These are phyloP conservation scores for Dasypogon diadema DNA, from an alignment of 2,888 invertebrate species.

Conservation along the genomic window DNA sequence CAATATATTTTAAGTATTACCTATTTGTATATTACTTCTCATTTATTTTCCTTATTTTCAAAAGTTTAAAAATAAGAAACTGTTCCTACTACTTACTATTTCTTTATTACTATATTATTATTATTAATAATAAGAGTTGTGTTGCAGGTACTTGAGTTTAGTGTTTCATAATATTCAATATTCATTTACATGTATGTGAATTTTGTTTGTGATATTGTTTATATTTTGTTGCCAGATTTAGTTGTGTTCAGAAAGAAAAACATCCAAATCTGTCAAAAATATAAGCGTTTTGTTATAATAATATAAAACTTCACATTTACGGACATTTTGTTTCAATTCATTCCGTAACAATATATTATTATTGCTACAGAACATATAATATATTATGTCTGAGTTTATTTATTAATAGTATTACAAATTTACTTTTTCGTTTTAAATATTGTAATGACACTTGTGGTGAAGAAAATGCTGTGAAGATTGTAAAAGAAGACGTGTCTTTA, in stretches of 20 bases:
- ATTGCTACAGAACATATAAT: constrained; percentile 11
- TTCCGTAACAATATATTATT: constrained; percentile 28
- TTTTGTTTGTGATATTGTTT: constrained; percentile 37
- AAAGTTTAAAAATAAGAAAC: constrained; percentile 51
- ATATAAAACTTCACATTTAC: no score
- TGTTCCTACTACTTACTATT: constrained; percentile 41
- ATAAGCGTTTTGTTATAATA: background rate
- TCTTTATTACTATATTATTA: constrained; percentile 45
- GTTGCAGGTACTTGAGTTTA: constrained; percentile 69
- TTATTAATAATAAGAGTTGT: constrained; percentile 60
- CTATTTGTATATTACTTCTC: constrained; percentile 12
- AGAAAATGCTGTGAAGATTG: constrained; percentile 53
- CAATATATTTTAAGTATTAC: constrained; percentile 28
- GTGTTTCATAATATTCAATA: constrained; percentile 60
- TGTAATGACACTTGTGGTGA: constrained; percentile 62
- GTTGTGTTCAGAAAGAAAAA: background rate
- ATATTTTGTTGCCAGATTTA: background rate
- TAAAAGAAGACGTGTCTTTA: background rate
- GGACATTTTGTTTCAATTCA: background rate
- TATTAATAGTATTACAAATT: constrained; percentile 48
- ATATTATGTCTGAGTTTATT: constrained; percentile 10
- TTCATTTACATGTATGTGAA: constrained; percentile 53
- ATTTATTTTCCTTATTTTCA: constrained; percentile 42
- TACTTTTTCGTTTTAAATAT: constrained; percentile 50
- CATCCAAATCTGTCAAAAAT: background rate